These are phyloP conservation scores for Dryococelus australis DNA, from an alignment of 2,888 invertebrate genomes.

Conservation along the genomic window DNA sequence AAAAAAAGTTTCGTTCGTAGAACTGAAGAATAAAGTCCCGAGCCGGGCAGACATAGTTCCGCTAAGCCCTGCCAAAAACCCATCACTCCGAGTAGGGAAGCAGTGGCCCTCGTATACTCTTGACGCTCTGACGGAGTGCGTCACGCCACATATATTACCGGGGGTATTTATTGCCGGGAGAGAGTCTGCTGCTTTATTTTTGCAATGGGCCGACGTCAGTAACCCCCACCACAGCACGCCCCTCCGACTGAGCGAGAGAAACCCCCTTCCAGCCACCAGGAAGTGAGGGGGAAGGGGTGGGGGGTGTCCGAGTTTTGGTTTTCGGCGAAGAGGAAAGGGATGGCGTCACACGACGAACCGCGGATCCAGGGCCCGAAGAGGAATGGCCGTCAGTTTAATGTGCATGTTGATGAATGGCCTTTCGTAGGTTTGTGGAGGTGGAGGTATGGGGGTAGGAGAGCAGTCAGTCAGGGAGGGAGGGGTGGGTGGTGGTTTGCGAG, in stretches of 20 bases:
- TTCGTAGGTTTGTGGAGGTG: neutral
- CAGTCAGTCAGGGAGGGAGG: no score
- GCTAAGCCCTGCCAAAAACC: no score
- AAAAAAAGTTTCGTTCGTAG: no score
- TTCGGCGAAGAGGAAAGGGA: neutral
- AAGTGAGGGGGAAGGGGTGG: no score
- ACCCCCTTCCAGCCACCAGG: neutral
- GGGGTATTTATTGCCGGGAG: neutral
- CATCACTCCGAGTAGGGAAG: no score
- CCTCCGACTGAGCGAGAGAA: neutral
- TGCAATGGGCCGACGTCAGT: neutral
- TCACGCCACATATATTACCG: neutral
- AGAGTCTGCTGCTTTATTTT: neutral
- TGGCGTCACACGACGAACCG: neutral
- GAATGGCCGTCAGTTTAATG: conserved; percentile 1
- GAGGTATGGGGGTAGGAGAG: neutral
- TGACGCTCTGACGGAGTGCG: neutral
- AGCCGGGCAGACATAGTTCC: no score
- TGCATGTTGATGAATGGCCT: conserved; percentile 17
- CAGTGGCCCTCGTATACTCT: neutral
- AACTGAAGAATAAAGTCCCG: no score
- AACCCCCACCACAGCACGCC: no score
- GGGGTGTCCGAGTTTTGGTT: no score
- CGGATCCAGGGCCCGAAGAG: neutral
- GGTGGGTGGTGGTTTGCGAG: no score